These are phyloP conservation scores for Luffia ferchaultella DNA, from an alignment of 2,888 invertebrate species.

Conservation along the genomic window DNA sequence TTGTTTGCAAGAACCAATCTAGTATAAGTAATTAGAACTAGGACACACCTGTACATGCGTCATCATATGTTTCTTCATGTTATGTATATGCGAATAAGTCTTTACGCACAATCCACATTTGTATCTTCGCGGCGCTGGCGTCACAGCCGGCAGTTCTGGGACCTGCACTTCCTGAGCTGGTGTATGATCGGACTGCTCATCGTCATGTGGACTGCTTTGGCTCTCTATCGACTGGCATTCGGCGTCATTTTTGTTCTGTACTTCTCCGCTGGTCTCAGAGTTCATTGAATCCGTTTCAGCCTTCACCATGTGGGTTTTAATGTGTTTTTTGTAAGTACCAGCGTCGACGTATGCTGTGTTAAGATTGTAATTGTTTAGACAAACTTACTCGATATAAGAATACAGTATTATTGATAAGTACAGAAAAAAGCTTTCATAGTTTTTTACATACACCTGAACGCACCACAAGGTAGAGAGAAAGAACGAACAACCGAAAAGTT, in stretches of 20 bases:
- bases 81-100: conserved; percentile 56
- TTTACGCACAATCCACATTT: conserved; percentile 54
- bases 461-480: too few species aligned
- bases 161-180: neutral
- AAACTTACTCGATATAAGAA: too few species aligned
- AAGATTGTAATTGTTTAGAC: neutral
- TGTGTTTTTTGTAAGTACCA: conserved; percentile 47
- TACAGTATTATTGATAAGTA: too few species aligned
- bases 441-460: too few species aligned
- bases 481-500: too few species aligned
- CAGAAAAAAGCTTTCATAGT: too few species aligned
- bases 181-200: conserved; percentile 5
- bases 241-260: conserved; percentile 8
- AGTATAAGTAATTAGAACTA: too few species aligned
- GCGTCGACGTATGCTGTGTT: conserved; percentile 44
- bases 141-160: neutral
- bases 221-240: conserved; percentile 3
- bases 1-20: too few species aligned
- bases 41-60: conserved; percentile 41
- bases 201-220: neutral
- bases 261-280: conserved; percentile 23
- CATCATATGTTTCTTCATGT: conserved; percentile 54
- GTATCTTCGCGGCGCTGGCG: conserved; percentile 31
- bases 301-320: conserved; percentile 44
- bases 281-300: conserved; percentile 22